These are phyloP conservation scores for Linepithema humile DNA, from an alignment of 1,140 invertebrate species.

Conservation along the genomic window DNA sequence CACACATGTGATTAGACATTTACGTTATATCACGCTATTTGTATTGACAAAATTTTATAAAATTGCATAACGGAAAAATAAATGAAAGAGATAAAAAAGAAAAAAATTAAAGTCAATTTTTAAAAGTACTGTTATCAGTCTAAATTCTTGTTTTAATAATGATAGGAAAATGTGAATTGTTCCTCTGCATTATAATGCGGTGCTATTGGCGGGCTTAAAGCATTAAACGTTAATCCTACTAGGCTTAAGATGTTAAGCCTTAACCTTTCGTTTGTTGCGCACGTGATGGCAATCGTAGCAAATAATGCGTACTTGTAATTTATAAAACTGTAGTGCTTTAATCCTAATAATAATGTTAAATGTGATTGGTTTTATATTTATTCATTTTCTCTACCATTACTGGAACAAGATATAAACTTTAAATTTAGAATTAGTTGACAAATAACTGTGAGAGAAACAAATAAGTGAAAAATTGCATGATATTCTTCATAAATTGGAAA, in stretches of 20 bases:
- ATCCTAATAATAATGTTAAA: too few relatives aligned
- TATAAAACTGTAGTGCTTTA: too few relatives aligned
- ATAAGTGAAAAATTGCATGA: too few relatives aligned
- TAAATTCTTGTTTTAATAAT: neutral
- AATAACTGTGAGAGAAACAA: too few relatives aligned
- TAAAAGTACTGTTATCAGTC: neutral
- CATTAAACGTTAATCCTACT: constrained; percentile 1
- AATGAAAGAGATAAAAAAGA: neutral
- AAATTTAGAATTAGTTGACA: too few relatives aligned
- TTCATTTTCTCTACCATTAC: too few relatives aligned
- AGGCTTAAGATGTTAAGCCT: neutral
- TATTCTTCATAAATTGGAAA: too few relatives aligned
- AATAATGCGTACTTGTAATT: neutral
- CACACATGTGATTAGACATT: neutral
- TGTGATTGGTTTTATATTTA: too few relatives aligned
- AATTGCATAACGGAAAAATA: neutral
- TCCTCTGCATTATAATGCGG: neutral
- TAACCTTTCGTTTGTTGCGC: neutral
- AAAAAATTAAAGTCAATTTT: neutral
- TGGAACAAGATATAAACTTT: too few relatives aligned
- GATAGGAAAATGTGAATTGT: neutral
- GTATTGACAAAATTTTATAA: neutral
- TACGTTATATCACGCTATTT: neutral
- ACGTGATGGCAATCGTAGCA: neutral
- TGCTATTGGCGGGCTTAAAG: neutral